These are phyloP conservation scores for Branchinecta lindahli DNA, from an alignment of 1,140 invertebrate species.

Conservation along the genomic window DNA sequence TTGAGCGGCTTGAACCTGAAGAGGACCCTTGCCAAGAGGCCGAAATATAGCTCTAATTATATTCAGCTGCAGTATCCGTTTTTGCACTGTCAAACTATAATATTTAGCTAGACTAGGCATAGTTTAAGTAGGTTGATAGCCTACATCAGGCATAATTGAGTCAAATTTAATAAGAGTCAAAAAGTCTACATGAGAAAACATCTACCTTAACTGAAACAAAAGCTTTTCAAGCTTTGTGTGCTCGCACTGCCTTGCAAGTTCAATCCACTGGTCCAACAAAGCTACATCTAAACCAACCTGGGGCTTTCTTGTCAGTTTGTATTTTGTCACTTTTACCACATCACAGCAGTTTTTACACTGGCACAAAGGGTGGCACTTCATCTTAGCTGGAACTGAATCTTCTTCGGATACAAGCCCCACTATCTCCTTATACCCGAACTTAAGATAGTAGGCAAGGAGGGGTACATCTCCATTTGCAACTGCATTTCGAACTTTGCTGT, in stretches of 20 bases:
- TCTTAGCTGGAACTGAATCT: background rate
- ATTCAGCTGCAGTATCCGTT: too few relatives aligned
- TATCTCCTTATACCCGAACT: background rate
- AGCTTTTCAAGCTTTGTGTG: background rate
- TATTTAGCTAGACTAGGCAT: too few relatives aligned
- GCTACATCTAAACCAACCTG: background rate
- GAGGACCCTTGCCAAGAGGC: too few relatives aligned
- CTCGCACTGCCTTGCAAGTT: background rate
- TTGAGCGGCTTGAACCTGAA: too few relatives aligned
- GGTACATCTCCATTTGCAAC: background rate
- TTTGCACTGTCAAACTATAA: too few relatives aligned
- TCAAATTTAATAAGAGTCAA: too few relatives aligned
- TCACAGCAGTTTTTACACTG: background rate
- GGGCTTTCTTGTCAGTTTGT: background rate
- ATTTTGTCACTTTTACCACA: background rate
- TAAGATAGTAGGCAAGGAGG: background rate
- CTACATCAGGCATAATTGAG: too few relatives aligned
- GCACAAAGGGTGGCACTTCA: background rate
- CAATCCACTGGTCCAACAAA: background rate
- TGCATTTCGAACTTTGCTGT: background rate
- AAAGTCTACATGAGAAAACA: too few relatives aligned
- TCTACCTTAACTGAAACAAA: too few relatives aligned
- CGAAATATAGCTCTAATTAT: too few relatives aligned
- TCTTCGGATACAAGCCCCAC: background rate
- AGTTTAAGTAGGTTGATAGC: too few relatives aligned